Evolutionary conservation across 2,797 vertebrate species (phyloP).

Genomic region (Gouania willdenowi): DNA sequence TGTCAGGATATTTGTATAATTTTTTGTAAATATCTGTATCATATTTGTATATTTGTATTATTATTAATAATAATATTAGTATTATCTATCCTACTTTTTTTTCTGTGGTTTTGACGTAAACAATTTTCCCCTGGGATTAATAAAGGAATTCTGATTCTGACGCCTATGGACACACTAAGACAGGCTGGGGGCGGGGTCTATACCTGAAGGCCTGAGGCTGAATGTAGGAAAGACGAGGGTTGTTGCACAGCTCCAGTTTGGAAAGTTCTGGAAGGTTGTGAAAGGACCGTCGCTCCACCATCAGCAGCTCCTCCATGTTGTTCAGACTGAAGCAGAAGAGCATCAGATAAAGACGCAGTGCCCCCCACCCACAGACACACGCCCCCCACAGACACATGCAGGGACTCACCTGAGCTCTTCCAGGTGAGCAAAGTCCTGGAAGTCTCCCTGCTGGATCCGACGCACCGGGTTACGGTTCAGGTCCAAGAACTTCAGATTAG

Average conservation of each 20-base stretch:
- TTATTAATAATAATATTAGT: no score
- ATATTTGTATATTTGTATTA: no score
- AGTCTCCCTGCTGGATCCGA: slow-evolving; percentile 72
- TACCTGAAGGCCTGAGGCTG: slow-evolving; percentile 73
- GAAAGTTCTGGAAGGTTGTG: slow-evolving; percentile 76
- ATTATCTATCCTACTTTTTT: no score
- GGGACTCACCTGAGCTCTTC: slow-evolving; percentile 74
- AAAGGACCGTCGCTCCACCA: slow-evolving; percentile 74
- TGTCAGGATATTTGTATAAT: no score
- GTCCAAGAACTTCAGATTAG: slow-evolving; percentile 81
- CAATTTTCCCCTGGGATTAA: no score
- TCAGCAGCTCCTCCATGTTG: slow-evolving; percentile 78
- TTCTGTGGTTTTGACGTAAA: no score
- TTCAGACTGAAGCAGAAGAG: slow-evolving; percentile 68
- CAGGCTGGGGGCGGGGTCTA: no score
- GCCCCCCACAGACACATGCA: no score
- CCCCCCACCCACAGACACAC: no score
- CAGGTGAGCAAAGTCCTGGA: slow-evolving; percentile 75
- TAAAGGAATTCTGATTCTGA: no score
- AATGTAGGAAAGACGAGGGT: slow-evolving; percentile 75
- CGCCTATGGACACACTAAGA: no score
- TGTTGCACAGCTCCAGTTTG: slow-evolving; percentile 79
- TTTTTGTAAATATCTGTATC: no score
- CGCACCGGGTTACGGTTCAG: slow-evolving; percentile 80
- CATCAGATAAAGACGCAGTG: neutral